Conservation (phyloP, 2,113 vertebrate species). For the Phaethornis superciliosus region DNA sequence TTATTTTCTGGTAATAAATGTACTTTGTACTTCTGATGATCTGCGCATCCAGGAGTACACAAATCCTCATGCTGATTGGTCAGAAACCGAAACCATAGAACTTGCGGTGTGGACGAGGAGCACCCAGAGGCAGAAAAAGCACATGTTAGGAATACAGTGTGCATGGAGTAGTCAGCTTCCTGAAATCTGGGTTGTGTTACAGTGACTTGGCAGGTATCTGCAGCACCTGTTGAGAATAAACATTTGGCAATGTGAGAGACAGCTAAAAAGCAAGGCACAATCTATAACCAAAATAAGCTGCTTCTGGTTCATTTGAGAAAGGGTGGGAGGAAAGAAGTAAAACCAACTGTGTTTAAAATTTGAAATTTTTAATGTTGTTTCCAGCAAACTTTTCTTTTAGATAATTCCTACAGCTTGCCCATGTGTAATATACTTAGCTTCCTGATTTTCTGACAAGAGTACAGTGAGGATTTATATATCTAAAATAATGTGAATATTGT, state of each 20-base stretch:
- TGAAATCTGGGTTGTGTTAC: slow-evolving; percentile 59
- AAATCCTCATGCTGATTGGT: slow-evolving; percentile 14
- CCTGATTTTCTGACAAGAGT: not conserved
- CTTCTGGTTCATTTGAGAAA: not conserved
- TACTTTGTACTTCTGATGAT: slow-evolving; percentile 53
- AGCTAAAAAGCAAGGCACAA: not conserved
- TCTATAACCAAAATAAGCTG: not conserved
- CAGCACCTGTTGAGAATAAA: slow-evolving; percentile 51
- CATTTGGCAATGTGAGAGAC: not conserved
- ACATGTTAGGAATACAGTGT: slow-evolving; percentile 36
- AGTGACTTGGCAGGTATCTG: slow-evolving; percentile 32
- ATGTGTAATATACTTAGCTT: not conserved
- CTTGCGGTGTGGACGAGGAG: rapidly evolving
- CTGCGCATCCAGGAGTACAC: not conserved
- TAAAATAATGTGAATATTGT: not conserved
- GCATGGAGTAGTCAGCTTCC: not conserved
- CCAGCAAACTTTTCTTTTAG: not conserved
- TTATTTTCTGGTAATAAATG: not conserved
- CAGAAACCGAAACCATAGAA: slow-evolving; percentile 77
- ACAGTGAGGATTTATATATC: not conserved
- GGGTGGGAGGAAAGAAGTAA: not conserved
- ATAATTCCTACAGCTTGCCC: not conserved
- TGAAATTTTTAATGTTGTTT: not conserved
- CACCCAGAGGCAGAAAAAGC: slow-evolving; percentile 52
- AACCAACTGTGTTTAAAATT: not conserved